These are phyloP conservation scores for Rhizoglyphus robini DNA, from an alignment of 1,140 invertebrate species.

Conservation along the genomic window DNA sequence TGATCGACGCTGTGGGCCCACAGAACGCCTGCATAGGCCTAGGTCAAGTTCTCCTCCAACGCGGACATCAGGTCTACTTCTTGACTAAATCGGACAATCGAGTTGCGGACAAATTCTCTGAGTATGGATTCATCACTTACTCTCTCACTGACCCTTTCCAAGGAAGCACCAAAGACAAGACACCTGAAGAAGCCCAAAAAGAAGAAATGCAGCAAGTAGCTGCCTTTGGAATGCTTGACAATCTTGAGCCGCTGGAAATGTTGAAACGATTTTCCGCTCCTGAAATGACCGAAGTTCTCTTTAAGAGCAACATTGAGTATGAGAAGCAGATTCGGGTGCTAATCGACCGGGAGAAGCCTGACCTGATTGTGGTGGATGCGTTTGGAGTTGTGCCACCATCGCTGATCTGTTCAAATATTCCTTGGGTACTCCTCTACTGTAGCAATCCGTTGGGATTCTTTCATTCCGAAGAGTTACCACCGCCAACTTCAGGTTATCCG, in stretches of 20 bases:
- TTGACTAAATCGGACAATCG: not conserved
- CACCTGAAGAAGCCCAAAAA: not conserved
- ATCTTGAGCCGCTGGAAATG: too few species aligned
- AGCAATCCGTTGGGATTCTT: not conserved
- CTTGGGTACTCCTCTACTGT: not conserved
- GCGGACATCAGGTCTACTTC: too few species aligned
- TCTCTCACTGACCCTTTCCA: not conserved
- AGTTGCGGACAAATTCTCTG: not conserved
- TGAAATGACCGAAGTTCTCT: too few species aligned
- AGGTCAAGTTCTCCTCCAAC: not conserved
- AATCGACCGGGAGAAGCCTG: not conserved
- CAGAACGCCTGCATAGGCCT: too few species aligned
- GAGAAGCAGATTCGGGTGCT: too few species aligned
- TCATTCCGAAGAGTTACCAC: not conserved
- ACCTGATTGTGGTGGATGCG: not conserved
- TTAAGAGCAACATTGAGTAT: not conserved
- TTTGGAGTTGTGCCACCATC: not conserved
- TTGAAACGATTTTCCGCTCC: too few species aligned
- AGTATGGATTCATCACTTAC: not conserved
- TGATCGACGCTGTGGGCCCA: not conserved
- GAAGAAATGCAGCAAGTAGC: not conserved
- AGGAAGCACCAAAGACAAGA: not conserved
- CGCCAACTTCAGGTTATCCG: not conserved
- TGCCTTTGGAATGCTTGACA: not conserved
- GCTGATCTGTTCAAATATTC: not conserved